Evolutionary conservation across 2,888 invertebrate genomes (phyloP).

Genomic region (Cosmorhoe ocellata): DNA sequence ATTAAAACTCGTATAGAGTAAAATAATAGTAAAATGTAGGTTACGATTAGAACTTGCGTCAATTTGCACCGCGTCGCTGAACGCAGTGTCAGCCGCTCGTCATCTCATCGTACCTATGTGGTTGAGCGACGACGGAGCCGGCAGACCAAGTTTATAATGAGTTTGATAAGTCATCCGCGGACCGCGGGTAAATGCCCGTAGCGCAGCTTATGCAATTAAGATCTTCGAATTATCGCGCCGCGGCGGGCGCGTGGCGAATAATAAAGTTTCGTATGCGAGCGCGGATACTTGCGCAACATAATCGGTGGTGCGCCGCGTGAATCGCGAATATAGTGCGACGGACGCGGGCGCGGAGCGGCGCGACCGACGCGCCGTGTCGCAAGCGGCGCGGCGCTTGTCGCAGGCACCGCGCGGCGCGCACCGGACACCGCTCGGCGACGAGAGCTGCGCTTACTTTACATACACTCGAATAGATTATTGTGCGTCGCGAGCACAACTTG

Average conservation of each 20-base stretch:
- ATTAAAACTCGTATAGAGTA: slow-evolving; percentile 15
- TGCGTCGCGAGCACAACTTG: slow-evolving; percentile 10
- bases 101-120: slow-evolving; percentile 43
- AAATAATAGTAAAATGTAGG: slow-evolving; percentile 25
- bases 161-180: slow-evolving; percentile 11
- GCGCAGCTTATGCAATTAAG: slow-evolving; percentile 60
- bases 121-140: slow-evolving; percentile 33
- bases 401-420: slow-evolving; percentile 36
- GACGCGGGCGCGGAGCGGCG: slow-evolving; percentile 10
- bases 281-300: slow-evolving; percentile 62
- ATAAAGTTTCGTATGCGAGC: slow-evolving; percentile 43
- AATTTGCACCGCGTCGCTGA: slow-evolving; percentile 11
- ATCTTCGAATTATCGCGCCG: slow-evolving; percentile 42
- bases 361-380: slow-evolving; percentile 32
- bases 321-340: slow-evolving; percentile 49
- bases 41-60: slow-evolving; percentile 14
- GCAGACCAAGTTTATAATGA: slow-evolving; percentile 27
- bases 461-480: slow-evolving; percentile 27
- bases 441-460: slow-evolving; percentile 38
- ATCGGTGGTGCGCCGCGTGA: slow-evolving; percentile 56
- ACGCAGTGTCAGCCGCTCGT: slow-evolving; percentile 14
- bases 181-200: slow-evolving; percentile 19
- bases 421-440: slow-evolving; percentile 38
- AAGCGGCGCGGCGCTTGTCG: slow-evolving; percentile 42
- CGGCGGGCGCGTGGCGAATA: slow-evolving; percentile 49